These are phyloP conservation scores for Lycaon pictus DNA, from an alignment of 2,113 vertebrate species.

Conservation along the genomic window DNA sequence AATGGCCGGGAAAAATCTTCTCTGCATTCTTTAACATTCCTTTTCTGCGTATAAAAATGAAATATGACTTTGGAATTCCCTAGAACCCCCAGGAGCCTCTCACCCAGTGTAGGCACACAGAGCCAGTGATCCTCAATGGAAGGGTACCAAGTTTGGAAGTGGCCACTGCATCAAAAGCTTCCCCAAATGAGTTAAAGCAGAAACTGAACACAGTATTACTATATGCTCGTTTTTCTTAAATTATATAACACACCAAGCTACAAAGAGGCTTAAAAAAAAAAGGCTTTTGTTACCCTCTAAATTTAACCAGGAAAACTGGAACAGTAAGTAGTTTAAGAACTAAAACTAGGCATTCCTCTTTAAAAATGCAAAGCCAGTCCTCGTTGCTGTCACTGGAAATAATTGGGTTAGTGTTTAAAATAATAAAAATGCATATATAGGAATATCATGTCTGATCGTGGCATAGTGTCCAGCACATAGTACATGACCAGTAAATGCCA, in stretches of 20 bases:
- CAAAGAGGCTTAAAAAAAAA: not conserved
- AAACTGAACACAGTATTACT: not conserved
- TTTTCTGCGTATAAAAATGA: not conserved
- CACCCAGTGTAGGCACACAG: not conserved
- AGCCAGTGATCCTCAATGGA: not conserved
- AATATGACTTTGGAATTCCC: not conserved
- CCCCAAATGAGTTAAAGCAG: not conserved
- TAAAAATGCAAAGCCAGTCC: not conserved
- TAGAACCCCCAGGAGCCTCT: not conserved
- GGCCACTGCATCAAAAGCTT: not conserved
- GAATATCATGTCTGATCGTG: not conserved
- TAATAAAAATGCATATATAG: not conserved
- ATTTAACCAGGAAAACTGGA: slow-evolving; percentile 13
- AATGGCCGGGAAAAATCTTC: not conserved
- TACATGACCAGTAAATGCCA: not conserved
- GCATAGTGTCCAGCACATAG: not conserved
- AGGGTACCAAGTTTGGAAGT: not conserved
- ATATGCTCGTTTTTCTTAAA: not conserved
- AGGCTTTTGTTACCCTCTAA: not conserved
- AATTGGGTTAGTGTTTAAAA: not conserved
- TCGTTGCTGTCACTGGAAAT: not conserved
- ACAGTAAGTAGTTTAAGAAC: not conserved
- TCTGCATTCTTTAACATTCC: not conserved
- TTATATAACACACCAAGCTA: not conserved
- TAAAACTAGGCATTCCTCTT: slow-evolving; percentile 35